Evolutionary conservation across 2,113 vertebrate species (phyloP), one percentile per base, ranked within the genome.

Genomic region (Manacus vitellinus): DNA sequence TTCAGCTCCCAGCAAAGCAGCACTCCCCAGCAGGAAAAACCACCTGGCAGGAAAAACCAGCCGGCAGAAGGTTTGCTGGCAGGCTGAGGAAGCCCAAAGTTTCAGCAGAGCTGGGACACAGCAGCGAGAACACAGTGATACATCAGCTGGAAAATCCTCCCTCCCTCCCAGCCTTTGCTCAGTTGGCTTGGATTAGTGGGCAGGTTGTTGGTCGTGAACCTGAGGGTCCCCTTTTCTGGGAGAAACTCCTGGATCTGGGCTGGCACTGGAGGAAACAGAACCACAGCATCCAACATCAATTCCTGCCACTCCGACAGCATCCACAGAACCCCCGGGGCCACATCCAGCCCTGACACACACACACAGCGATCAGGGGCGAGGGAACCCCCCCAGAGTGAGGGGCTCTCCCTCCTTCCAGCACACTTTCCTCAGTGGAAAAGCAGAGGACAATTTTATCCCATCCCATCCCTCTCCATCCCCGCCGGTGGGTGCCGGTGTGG

Each of bases 351-450:
- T 0, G 3, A 3, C 18, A 16, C 25, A 7, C 0, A 1, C 21
- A 15, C 24, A 1, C 41, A 30, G 2, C 1, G 3, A 4, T 0
- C 0, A 0, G 44, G 49, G 14, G 18, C 33, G 13, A 1, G 0
- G 52, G 52, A 41, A 14, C 19, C 81, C 28, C 11, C 3, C 3
- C 0, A n/a, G 13, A n/a, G 27, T 0, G 1, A 31, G 80, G 6
- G 7, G 12, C 80, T 84, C 55, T 25, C 52, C 68, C 43, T 39
- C 28, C 55, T 27, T 55, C 77, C 43, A 4, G 5, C 23, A 27
- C 18, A 0, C 49, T 78, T 18, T 22, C 8, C 35, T 12, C 16
- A 9, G 1, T 3, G n/a, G 66, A 68, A 33, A 75, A 51, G 66
- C 92, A 16, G 43, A 35, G 47, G 77, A 37, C 16, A 2, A 44